Percentiles rank a stretch among this genome's conserved stretches.
Conservation (phyloP, 2,797 vertebrate genomes). For the Decapterus maruadsi region DNA sequence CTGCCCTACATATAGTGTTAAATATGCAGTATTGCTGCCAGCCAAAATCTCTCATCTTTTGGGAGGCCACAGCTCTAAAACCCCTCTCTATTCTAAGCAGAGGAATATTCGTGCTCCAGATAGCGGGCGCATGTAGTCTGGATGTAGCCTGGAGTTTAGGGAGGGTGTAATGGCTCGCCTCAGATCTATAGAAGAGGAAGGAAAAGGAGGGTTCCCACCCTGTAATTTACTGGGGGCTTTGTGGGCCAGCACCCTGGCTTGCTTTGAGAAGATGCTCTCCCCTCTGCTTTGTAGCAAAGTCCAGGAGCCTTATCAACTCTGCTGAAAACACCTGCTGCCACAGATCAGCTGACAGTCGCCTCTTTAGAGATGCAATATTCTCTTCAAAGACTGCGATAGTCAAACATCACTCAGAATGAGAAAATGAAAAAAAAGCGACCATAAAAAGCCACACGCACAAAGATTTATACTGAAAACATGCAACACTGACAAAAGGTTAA, state of each 20-base stretch:
- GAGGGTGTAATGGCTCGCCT: conserved; percentile 58
- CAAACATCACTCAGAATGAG: conserved; percentile 18
- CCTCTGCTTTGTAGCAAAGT: conserved; percentile 52
- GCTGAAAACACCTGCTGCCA: conserved; percentile 46
- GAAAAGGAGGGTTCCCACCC: conserved; percentile 61
- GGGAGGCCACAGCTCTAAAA: conserved; percentile 76
- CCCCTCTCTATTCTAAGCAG: conserved; percentile 59
- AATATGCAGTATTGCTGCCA: conserved; percentile 76
- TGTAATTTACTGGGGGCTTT: conserved; percentile 78
- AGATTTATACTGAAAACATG: neutral
- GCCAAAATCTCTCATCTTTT: conserved; percentile 74
- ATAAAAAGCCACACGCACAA: neutral
- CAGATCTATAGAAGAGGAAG: conserved; percentile 66
- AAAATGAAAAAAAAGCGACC: neutral
- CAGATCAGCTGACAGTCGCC: conserved; percentile 46
- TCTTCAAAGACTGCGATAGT: neutral
- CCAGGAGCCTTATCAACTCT: conserved; percentile 46
- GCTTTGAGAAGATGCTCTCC: conserved; percentile 49
- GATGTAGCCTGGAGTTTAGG: conserved; percentile 60
- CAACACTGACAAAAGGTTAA: neutral
- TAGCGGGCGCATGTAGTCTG: conserved; percentile 13
- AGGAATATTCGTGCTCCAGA: conserved; percentile 65
- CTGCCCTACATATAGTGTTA: conserved; percentile 78
- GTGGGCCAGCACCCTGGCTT: conserved; percentile 67
- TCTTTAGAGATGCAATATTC: conserved; percentile 37